Conservation (phyloP, 2,888 invertebrate genomes). For the Conchocele bisecta region DNA sequence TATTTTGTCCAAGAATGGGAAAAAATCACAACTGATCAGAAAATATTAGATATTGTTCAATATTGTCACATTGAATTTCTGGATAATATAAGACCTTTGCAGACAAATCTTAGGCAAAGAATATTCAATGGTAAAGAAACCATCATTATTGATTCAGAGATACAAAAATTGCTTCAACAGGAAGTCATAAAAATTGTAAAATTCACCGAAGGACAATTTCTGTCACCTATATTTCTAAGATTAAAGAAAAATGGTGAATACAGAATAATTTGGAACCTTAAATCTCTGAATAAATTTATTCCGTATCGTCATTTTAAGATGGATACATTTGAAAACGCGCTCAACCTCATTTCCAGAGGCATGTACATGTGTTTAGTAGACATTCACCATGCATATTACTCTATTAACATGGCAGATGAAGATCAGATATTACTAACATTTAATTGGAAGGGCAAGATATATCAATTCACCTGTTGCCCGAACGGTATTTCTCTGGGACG, state of each 20-base stretch:
- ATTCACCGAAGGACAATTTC: too few species aligned
- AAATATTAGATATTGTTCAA: too few species aligned
- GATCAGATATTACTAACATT: slow-evolving; percentile 34
- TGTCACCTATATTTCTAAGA: not conserved
- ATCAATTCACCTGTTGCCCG: slow-evolving; percentile 27
- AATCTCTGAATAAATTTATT: slow-evolving; percentile 39
- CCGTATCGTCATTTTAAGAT: slow-evolving; percentile 53
- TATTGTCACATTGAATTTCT: too few species aligned
- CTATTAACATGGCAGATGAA: slow-evolving; percentile 24
- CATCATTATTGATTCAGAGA: too few species aligned
- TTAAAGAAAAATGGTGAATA: slow-evolving; percentile 44
- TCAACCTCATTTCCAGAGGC: slow-evolving; percentile 36
- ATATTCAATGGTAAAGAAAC: too few species aligned
- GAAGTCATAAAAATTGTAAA: too few species aligned
- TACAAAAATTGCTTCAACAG: too few species aligned
- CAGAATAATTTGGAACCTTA: slow-evolving; percentile 45
- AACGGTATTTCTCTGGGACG: slow-evolving; percentile 47
- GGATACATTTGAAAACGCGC: slow-evolving; percentile 49
- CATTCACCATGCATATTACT: slow-evolving; percentile 45
- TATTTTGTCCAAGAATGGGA: too few species aligned
- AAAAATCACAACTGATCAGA: too few species aligned
- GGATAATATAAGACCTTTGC: too few species aligned
- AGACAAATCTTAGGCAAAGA: too few species aligned
- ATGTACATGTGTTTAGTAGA: slow-evolving; percentile 41
- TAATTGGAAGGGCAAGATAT: slow-evolving; percentile 33